Evolutionary conservation across 2,888 invertebrate species (phyloP).

Genomic region (Seira ritae): DNA sequence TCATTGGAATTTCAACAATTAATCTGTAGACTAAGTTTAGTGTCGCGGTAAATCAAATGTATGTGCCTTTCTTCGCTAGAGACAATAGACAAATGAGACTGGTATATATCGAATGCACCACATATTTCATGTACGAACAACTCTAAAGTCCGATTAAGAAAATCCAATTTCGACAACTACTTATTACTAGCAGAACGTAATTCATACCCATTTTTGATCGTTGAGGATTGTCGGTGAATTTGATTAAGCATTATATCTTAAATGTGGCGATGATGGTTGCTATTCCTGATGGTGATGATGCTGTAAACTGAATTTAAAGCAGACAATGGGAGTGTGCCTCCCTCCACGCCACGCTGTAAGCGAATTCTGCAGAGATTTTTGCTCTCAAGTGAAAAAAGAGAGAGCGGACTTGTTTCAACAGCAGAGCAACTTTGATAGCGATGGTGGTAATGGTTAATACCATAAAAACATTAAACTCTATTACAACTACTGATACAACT

Average conservation of each 20-base stretch:
- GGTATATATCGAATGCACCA: too few relatives aligned
- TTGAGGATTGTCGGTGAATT: background rate
- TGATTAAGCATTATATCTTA: background rate
- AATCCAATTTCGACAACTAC: too few relatives aligned
- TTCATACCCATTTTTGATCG: too few relatives aligned
- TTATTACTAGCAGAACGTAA: too few relatives aligned
- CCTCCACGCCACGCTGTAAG: background rate
- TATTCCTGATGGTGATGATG: background rate
- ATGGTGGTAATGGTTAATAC: background rate
- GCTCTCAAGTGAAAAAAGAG: constrained; percentile 37
- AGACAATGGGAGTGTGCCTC: background rate
- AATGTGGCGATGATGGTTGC: background rate
- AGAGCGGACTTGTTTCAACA: constrained; percentile 35
- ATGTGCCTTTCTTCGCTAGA: too few relatives aligned
- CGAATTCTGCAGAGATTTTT: background rate
- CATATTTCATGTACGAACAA: too few relatives aligned
- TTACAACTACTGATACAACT: background rate
- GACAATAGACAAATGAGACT: too few relatives aligned
- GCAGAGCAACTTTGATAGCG: background rate
- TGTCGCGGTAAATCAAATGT: background rate
- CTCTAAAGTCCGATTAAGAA: too few relatives aligned
- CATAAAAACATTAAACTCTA: background rate
- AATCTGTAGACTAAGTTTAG: background rate
- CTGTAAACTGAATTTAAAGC: background rate
- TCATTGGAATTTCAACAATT: constrained; percentile 2